Conservation (phyloP, 1,140 invertebrate species). For the Drosophila lacteicornis region DNA sequence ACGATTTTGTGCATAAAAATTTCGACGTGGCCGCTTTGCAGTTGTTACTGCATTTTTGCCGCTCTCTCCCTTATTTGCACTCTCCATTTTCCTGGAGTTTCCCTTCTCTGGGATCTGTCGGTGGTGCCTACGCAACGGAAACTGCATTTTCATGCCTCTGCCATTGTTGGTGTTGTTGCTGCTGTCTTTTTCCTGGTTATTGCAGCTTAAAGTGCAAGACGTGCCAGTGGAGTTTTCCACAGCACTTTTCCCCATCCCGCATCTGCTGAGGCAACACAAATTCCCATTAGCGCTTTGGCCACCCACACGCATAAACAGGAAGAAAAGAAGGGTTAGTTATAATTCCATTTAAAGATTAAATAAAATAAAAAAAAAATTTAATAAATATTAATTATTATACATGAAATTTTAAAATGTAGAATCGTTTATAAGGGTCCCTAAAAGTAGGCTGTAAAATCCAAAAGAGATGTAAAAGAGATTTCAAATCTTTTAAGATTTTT, state of each 20-base stretch:
- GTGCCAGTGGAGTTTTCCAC: constrained; percentile 49
- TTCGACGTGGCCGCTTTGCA: constrained; percentile 65
- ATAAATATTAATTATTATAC: too few relatives aligned
- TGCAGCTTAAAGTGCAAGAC: constrained; percentile 73
- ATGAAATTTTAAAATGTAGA: background rate
- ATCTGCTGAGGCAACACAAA: constrained; percentile 53
- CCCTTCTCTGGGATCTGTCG: background rate
- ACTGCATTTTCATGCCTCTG: constrained; percentile 61
- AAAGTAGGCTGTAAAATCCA: too few relatives aligned
- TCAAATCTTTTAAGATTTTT: background rate
- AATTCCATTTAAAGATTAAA: too few relatives aligned
- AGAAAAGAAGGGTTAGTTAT: background rate
- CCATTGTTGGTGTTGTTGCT: constrained; percentile 26
- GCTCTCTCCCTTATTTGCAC: background rate
- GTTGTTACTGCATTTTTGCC: constrained; percentile 29
- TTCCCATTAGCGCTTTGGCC: constrained; percentile 72
- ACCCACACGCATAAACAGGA: background rate
- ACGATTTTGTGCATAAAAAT: constrained; percentile 58
- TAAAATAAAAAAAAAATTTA: too few relatives aligned
- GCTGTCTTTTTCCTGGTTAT: constrained; percentile 51
- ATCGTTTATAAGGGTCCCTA: too few relatives aligned
- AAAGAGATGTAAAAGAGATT: background rate
- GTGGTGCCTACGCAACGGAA: constrained; percentile 44
- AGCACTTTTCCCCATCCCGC: background rate
- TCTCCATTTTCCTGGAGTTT: constrained; percentile 3